Percentiles rank a stretch among this genome's conserved stretches.
Conservation (phyloP, 2,797 vertebrate species). For the Siniperca scherzeri region DNA sequence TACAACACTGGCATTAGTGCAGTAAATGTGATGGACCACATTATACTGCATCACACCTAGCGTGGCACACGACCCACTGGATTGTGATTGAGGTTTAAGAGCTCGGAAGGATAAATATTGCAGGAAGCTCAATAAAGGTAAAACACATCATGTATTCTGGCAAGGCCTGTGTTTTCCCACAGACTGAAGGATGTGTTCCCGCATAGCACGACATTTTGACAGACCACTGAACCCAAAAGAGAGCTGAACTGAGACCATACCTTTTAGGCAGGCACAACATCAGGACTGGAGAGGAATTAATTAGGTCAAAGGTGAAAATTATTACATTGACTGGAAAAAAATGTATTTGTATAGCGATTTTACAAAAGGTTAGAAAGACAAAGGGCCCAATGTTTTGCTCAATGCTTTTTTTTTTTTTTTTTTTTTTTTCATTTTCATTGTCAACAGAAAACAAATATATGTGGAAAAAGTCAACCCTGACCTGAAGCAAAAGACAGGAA, state of each 20-base stretch:
- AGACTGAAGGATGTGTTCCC: background rate
- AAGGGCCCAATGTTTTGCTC: background rate
- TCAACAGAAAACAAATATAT: background rate
- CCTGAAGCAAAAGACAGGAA: too few relatives aligned
- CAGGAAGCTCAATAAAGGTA: background rate
- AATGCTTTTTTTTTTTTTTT: too few relatives aligned
- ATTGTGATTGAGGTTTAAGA: conserved; percentile 3
- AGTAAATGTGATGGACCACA: conserved; percentile 9
- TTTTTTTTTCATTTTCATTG: background rate
- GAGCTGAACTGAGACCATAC: too few relatives aligned
- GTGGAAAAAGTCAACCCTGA: too few relatives aligned
- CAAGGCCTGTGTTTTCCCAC: background rate
- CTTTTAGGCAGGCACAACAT: background rate
- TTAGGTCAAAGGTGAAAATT: background rate
- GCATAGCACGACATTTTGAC: background rate
- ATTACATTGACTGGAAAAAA: background rate
- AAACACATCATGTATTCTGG: background rate
- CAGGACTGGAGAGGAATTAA: background rate
- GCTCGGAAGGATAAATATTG: background rate
- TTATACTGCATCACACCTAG: conserved; percentile 16
- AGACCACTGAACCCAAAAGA: background rate
- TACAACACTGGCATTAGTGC: background rate
- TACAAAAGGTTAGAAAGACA: background rate
- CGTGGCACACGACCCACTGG: conserved; percentile 4
- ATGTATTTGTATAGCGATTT: background rate